phyloP scores from a whole-genome alignment of 1,140 invertebrate genomes.

The Heterodera carotae region DNA sequence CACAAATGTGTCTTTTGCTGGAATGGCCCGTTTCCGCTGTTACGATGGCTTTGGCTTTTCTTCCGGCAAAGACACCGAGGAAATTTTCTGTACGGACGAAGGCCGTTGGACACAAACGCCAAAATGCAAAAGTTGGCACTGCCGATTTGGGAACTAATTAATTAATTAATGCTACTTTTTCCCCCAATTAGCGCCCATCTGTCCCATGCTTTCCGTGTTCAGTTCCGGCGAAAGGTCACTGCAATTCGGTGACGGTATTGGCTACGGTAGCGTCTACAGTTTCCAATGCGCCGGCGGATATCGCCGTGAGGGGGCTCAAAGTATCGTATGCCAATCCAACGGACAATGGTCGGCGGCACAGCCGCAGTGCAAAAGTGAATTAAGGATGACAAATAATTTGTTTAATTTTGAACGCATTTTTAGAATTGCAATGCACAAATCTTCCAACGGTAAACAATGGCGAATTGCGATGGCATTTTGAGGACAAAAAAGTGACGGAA shows the following conservation, averaged over 20 bases:
- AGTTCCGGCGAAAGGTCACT: constrained; percentile 83
- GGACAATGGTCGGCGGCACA: constrained; percentile 91
- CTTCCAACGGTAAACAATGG: constrained; percentile 74
- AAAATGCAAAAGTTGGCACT: constrained; percentile 49
- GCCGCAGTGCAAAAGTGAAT: constrained; percentile 80
- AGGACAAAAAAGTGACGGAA: constrained; percentile 22
- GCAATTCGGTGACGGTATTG: constrained; percentile 86
- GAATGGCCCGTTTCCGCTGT: constrained; percentile 89
- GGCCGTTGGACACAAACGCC: constrained; percentile 59
- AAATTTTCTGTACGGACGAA: constrained; percentile 61
- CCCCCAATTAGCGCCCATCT: constrained; percentile 70
- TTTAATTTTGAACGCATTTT: too few relatives aligned
- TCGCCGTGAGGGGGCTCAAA: constrained; percentile 80
- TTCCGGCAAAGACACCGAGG: constrained; percentile 81
- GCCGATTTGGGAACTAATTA: background rate
- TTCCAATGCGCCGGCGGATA: constrained; percentile 93
- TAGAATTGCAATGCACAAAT: constrained; percentile 77
- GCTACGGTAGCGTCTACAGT: constrained; percentile 89
- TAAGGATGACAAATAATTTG: background rate
- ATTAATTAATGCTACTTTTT: background rate
- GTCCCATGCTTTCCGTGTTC: constrained; percentile 83
- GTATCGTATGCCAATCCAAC: constrained; percentile 90
- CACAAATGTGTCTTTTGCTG: constrained; percentile 88
- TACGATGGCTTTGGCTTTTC: constrained; percentile 93
- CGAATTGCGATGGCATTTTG: constrained; percentile 18